These are phyloP conservation scores for Apodemia hepburni DNA, from an alignment of 2,888 invertebrate genomes.

Conservation along the genomic window DNA sequence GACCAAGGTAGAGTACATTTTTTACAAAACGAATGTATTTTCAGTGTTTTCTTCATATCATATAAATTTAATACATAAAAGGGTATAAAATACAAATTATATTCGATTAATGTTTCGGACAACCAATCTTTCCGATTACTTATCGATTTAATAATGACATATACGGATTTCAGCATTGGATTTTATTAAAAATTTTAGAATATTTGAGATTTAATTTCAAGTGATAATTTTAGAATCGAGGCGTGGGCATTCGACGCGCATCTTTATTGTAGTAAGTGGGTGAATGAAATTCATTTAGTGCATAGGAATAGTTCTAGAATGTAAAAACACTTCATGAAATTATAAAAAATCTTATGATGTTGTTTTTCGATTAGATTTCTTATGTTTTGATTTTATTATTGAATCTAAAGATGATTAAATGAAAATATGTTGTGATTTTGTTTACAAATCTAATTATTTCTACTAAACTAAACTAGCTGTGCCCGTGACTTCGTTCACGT, in stretches of 20 bases:
- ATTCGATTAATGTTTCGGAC: constrained; percentile 7
- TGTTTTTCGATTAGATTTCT: not conserved
- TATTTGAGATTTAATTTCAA: not conserved
- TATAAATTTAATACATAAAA: not conserved
- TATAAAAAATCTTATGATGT: not conserved
- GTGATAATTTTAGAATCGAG: constrained; percentile 13
- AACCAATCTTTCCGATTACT: constrained; percentile 12
- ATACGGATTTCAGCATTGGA: not conserved
- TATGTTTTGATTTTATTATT: not conserved
- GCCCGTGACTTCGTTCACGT: too few relatives aligned
- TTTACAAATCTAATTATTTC: not conserved
- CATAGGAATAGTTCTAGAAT: constrained; percentile 14
- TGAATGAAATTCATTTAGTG: constrained; percentile 9
- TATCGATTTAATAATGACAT: constrained; percentile 12
- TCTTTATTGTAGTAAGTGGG: constrained; percentile 17
- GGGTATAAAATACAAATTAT: not conserved
- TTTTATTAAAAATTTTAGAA: not conserved
- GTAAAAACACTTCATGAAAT: not conserved
- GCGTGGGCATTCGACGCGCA: constrained; percentile 6
- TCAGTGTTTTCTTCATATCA: constrained; percentile 2
- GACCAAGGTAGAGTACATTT: constrained; percentile 27
- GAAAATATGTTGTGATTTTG: not conserved
- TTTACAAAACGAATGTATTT: constrained; percentile 21
- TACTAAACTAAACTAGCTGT: too few relatives aligned
- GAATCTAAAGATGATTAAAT: not conserved